Conservation (phyloP, 2,797 vertebrate species). For the Helarctos malayanus region DNA sequence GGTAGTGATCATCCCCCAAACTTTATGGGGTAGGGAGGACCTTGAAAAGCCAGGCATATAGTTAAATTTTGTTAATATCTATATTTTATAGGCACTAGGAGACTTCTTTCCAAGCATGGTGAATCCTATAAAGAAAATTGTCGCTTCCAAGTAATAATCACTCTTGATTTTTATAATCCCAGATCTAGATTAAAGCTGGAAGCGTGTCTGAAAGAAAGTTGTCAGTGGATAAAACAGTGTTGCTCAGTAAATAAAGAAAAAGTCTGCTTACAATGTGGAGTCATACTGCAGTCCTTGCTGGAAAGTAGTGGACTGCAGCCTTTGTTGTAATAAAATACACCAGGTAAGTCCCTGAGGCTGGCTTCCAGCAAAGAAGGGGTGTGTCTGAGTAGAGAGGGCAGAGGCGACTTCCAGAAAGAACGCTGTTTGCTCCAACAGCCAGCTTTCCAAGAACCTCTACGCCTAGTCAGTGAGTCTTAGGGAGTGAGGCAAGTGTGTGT, state of each 20-base stretch:
- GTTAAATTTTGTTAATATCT: not conserved
- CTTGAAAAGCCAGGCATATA: not conserved
- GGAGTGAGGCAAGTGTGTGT: not conserved
- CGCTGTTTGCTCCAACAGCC: not conserved
- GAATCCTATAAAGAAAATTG: conserved; percentile 59
- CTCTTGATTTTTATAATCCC: conserved; percentile 68
- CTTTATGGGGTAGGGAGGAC: not conserved
- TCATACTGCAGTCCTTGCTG: not conserved
- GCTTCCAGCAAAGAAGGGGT: not conserved
- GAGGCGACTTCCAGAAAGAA: not conserved
- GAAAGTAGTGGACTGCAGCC: not conserved
- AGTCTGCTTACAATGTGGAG: conserved; percentile 15
- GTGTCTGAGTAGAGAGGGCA: not conserved
- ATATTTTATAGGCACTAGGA: not conserved
- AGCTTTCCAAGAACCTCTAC: conserved; percentile 52
- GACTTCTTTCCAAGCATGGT: conserved; percentile 35
- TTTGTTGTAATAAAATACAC: conserved; percentile 38
- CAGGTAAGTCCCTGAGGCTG: not conserved
- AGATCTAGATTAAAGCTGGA: conserved; percentile 42
- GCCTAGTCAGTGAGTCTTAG: not conserved
- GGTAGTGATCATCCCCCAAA: not conserved
- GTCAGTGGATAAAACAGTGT: conserved; percentile 48
- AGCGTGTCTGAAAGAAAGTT: conserved; percentile 43
- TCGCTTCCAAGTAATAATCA: conserved; percentile 68
- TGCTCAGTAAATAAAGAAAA: conserved; percentile 57